Evolutionary conservation across 2,888 invertebrate genomes (phyloP), one percentile per base, ranked within the genome.

Genomic region (Perizoma flavofasciatum): DNA sequence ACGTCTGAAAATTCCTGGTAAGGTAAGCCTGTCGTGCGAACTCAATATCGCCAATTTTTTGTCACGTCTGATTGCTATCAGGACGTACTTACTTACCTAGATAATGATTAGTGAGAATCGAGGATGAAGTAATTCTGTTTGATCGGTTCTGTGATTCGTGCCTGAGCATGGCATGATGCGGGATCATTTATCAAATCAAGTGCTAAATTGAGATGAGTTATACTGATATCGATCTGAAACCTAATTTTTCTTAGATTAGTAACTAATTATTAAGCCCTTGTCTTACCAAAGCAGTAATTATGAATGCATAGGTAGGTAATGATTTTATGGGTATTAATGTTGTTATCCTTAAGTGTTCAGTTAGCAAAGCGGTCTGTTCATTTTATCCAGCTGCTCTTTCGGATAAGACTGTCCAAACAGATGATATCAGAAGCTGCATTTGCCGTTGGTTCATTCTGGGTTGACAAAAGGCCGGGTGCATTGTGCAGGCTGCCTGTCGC

Each of bases 401-500:
- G 4, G 22, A 44, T 44, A 44, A 35, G 44, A 22, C 11, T 7
- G 44, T 44, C n/a, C 6, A 22, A 46, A 56, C 33, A 46, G 34
- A 50, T n/a, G 35, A 9, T 9, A 53, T 37, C 46, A 52, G 56
- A 50, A 45, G 53, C 37, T 43, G 55, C 46, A 63, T 68, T 58
- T 84, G 82, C 84, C 81, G 85, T 85, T 84, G 78, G 68, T 69
- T 72, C 74, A 78, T 81, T 82, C 72, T 75, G 75, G 78, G 79
- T 81, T 83, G 86, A 89, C 87, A 86, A 89, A 85, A 81, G 84
- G 78, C 76, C 72, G 70, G 74, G 70, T 70, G 61, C 47, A 50
- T 34, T 47, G 43, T 44, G 59, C 53, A 53, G 9, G 53, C 44
- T 41, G 61, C 34, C 45, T 35, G 54, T 43, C 55, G 54, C 51